Evolutionary conservation across 1,140 invertebrate genomes (phyloP), one percentile per base, ranked within the genome.

Genomic region (Nasonia giraulti): DNA sequence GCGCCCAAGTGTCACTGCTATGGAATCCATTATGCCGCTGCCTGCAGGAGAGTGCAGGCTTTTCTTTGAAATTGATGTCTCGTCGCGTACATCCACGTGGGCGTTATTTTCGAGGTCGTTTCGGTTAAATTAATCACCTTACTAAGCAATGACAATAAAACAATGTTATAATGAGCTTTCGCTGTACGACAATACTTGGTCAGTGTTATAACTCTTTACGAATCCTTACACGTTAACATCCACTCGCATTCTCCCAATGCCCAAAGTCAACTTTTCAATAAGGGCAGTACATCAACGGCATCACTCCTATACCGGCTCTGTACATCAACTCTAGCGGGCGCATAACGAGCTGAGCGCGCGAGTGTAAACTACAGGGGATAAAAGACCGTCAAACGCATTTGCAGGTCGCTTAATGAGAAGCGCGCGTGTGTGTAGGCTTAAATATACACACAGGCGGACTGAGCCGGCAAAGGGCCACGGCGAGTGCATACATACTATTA

Each of bases 321-420:
- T 17, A 12, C 4, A 55, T 2, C 50, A 55, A 31, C 68, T 69
- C 10, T 12, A 71, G 68, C 68, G 11, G 14, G 7, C 31, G 68
- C 27, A 71, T 71, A 27, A 27, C 68, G 27, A 33, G 23, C 68
- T 4, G 8, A 40, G 17, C 33, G 73, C 73, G 20, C 73, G 37
- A 75, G 37, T 75, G 73, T 71, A 71, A 71, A 71, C 68, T 71
- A 44, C 8, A 27, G 27, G 37, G 11, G 73, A 75, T 44, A 44
- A 75, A 75, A 75, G 37, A 75, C 27, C 73, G 37, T 17, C 73
- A 75, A 75, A 33, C 37, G 37, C 73, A 75, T 44, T n/a, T 33
- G 17, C 69, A 71, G 73, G 12, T 40, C 37, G 17, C 31, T n/a
- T 75, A 75, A 75, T 75, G 37, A 75, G 73, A 44, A 44, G 73